Percentiles rank a stretch among this genome's conserved stretches.
These are phyloP conservation scores for Brachymystax lenok DNA, from an alignment of 2,797 vertebrate genomes.

Conservation along the genomic window DNA sequence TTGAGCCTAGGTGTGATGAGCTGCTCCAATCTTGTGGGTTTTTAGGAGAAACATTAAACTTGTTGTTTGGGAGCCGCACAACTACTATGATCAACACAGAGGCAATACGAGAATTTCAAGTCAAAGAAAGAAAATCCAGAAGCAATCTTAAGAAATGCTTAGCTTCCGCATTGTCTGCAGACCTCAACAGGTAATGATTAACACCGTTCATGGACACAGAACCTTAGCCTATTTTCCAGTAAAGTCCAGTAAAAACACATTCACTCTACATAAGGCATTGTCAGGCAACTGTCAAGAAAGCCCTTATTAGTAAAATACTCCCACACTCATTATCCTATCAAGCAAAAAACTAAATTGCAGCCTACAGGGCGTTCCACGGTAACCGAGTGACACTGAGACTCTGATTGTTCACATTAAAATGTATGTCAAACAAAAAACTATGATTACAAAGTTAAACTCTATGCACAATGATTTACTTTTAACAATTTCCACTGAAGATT, in stretches of 20 bases:
- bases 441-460: too few species aligned
- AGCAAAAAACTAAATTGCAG: background rate
- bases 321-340: background rate
- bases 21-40: background rate
- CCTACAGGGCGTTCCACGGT: too few species aligned
- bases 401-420: too few species aligned
- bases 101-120: conserved; percentile 40
- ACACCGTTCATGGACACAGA: background rate
- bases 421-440: too few species aligned
- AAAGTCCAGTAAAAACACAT: background rate
- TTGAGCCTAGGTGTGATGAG: background rate
- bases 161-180: conserved; percentile 45
- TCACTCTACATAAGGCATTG: too few species aligned
- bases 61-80: background rate
- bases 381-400: too few species aligned
- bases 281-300: background rate
- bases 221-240: background rate
- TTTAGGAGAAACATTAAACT: background rate
- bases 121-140: conserved; percentile 52
- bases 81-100: conserved; percentile 44
- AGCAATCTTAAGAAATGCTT: conserved; percentile 42
- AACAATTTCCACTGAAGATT: too few species aligned
- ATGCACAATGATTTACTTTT: too few species aligned
- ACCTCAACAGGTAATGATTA: conserved; percentile 44
- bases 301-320: background rate